A percentile compares a stretch with the other conserved stretches of the same genome.
Conservation (phyloP, 2,888 invertebrate species). For the Meliscaeva auricollis region DNA sequence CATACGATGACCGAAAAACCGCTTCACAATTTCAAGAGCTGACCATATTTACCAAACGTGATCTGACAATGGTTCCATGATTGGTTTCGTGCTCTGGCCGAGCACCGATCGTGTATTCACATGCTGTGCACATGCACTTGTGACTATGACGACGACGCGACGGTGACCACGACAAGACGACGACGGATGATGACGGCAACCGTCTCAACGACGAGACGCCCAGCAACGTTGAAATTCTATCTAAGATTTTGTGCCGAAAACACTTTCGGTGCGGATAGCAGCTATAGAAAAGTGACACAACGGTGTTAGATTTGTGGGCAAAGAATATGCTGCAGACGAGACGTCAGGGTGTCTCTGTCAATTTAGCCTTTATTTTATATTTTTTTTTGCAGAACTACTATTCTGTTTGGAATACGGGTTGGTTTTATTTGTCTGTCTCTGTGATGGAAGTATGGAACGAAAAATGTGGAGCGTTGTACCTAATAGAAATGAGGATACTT, state of each 20-base stretch:
- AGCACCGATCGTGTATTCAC: slow-evolving; percentile 44
- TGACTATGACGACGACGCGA: slow-evolving; percentile 14
- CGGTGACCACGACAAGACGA: neutral
- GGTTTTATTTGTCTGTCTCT: slow-evolving; percentile 43
- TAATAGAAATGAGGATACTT: slow-evolving; percentile 45
- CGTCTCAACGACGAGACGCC: neutral
- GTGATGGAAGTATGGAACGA: neutral
- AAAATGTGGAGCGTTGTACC: slow-evolving; percentile 44
- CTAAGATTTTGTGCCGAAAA: slow-evolving; percentile 50
- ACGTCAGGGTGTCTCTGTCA: slow-evolving; percentile 19
- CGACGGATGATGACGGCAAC: slow-evolving; percentile 3
- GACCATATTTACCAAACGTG: slow-evolving; percentile 66
- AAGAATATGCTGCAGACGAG: neutral
- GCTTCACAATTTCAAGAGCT: slow-evolving; percentile 67
- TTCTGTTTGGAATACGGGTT: slow-evolving; percentile 10
- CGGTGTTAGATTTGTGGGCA: slow-evolving; percentile 35
- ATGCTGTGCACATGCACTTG: slow-evolving; percentile 58
- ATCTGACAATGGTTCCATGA: slow-evolving; percentile 60
- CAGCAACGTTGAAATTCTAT: slow-evolving; percentile 42
- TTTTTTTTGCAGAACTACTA: slow-evolving; percentile 16
- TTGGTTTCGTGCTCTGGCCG: slow-evolving; percentile 45
- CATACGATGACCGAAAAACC: slow-evolving; percentile 67
- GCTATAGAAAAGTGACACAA: slow-evolving; percentile 54
- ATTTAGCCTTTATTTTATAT: slow-evolving; percentile 29
- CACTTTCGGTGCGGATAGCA: slow-evolving; percentile 68